Conservation (phyloP, 2,888 invertebrate species). For the Brachypalpus laphriformis region DNA sequence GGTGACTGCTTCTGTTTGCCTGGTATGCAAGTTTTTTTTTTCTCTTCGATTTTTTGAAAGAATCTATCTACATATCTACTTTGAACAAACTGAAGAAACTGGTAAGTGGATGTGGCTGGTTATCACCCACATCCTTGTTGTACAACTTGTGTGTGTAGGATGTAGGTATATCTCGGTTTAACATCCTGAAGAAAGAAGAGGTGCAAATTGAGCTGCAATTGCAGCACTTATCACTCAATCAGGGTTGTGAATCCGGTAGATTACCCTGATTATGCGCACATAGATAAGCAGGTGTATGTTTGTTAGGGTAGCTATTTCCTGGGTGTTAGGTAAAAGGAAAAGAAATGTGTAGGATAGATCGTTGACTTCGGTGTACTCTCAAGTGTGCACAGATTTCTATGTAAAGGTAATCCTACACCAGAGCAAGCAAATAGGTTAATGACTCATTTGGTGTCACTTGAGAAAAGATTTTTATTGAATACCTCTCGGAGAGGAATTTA, state of each 20-base stretch:
- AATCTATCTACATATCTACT: neutral
- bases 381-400: neutral
- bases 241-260: constrained; percentile 42
- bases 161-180: neutral
- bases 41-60: constrained; percentile 25
- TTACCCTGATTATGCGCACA: constrained; percentile 39
- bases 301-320: neutral
- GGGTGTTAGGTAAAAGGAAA: neutral
- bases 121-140: constrained; percentile 3
- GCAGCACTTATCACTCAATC: constrained; percentile 67
- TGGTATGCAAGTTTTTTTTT: constrained; percentile 50
- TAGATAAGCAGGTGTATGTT: constrained; percentile 16
- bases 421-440: neutral
- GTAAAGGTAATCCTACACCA: neutral
- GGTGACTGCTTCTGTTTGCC: constrained; percentile 35
- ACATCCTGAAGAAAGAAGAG: constrained; percentile 6
- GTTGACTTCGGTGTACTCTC: neutral
- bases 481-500: no score
- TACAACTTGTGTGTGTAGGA: neutral
- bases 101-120: neutral
- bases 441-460: neutral
- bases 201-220: constrained; percentile 66
- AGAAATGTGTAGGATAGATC: neutral
- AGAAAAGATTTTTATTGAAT: neutral
- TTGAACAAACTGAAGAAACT: neutral